Conservation (phyloP, 2,888 invertebrate genomes). For the Oxystoma pomonae region DNA sequence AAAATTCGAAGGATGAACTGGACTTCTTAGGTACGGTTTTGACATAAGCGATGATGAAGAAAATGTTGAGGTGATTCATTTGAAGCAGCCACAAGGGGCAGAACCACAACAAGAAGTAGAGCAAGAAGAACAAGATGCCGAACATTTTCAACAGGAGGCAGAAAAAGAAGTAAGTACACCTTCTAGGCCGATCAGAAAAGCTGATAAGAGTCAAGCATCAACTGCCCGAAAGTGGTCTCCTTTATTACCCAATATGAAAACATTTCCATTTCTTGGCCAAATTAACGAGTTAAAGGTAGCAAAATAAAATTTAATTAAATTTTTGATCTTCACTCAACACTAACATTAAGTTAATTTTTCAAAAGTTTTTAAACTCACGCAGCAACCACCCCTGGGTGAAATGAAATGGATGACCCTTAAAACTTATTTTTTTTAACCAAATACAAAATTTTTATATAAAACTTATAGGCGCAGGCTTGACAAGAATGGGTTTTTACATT, state of each 20-base stretch:
- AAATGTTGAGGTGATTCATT: slow-evolving; percentile 6
- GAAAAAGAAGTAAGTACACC: not conserved
- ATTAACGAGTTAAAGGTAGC: too few relatives aligned
- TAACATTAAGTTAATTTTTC: too few relatives aligned
- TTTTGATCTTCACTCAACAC: too few relatives aligned
- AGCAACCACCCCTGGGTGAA: too few relatives aligned
- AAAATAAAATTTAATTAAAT: too few relatives aligned
- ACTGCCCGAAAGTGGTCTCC: not conserved
- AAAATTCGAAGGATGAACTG: not conserved
- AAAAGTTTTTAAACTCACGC: too few relatives aligned
- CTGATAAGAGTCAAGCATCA: not conserved
- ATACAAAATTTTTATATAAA: too few relatives aligned
- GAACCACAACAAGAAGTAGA: not conserved
- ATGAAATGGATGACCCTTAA: too few relatives aligned
- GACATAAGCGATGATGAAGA: slow-evolving; percentile 3
- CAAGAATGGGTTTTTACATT: too few relatives aligned
- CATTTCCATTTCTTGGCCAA: not conserved
- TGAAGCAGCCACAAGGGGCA: not conserved
- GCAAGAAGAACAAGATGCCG: not conserved
- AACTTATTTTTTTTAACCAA: too few relatives aligned
- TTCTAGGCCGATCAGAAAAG: not conserved
- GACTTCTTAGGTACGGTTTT: not conserved
- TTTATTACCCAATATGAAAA: not conserved
- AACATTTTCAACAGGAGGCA: not conserved
- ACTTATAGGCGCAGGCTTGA: too few relatives aligned